These are phyloP conservation scores for Tryphoninae sp. DNA, from an alignment of 2,888 invertebrate species.

Conservation along the genomic window DNA sequence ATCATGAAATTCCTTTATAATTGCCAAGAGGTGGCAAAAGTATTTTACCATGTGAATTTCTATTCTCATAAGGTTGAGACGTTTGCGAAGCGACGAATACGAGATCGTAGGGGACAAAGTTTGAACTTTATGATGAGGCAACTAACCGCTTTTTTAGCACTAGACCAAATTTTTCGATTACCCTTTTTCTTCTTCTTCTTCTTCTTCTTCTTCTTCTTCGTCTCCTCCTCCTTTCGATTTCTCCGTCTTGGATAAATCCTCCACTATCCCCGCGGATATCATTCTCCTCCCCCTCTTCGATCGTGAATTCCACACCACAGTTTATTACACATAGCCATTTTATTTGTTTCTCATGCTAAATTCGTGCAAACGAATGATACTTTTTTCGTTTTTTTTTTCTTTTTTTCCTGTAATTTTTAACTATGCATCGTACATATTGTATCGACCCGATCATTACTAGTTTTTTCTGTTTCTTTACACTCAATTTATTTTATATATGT, in stretches of 20 bases:
- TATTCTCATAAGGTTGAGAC: neutral
- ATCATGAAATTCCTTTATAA: neutral
- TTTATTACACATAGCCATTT: constrained; percentile 66
- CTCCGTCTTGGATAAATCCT: constrained; percentile 63
- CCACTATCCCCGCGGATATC: constrained; percentile 64
- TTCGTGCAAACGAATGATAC: constrained; percentile 53
- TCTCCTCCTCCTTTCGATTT: constrained; percentile 60
- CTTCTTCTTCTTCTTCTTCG: constrained; percentile 34
- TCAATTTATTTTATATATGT: constrained; percentile 81
- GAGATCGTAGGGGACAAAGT: neutral
- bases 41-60: neutral
- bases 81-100: neutral
- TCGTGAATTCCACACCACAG: constrained; percentile 67
- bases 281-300: constrained; percentile 65
- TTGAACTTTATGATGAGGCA: constrained; percentile 1
- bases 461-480: constrained; percentile 73
- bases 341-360: constrained; percentile 66
- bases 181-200: constrained; percentile 50
- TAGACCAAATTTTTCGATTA: constrained; percentile 15
- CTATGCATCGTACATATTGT: constrained; percentile 75
- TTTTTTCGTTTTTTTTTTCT: constrained; percentile 14
- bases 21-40: neutral
- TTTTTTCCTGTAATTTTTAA: constrained; percentile 53
- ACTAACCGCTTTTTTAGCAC: constrained; percentile 17
- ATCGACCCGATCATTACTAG: constrained; percentile 77